A percentile compares a stretch with the other conserved stretches of the same genome.
Evolutionary conservation across 2,113 vertebrate species (phyloP).

Genomic region (Oncorhynchus nerka): DNA sequence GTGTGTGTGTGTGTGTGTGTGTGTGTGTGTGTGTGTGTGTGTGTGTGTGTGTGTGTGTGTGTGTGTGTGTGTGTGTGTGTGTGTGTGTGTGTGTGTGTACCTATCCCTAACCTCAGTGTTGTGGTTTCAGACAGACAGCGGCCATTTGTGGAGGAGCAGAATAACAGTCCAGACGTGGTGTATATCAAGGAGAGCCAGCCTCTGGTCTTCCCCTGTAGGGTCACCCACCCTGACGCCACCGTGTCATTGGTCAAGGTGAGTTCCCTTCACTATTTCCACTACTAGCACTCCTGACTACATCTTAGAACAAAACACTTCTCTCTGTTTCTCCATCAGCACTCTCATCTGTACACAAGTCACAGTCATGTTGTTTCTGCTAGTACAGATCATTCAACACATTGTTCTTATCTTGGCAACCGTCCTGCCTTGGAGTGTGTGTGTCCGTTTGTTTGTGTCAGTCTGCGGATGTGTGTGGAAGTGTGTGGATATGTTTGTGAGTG

Average conservation of each 20-base stretch:
- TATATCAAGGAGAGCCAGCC: constrained; percentile 79
- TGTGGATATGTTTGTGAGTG: not conserved
- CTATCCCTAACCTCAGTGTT: constrained; percentile 68
- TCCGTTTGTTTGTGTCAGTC: constrained; percentile 1
- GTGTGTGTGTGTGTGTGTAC: constrained; percentile 40
- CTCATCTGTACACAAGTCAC: constrained; percentile 11
- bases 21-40: constrained; percentile 47
- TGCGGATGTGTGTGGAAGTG: not conserved
- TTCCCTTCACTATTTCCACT: not conserved
- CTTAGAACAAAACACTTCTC: constrained; percentile 3
- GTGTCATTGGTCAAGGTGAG: constrained; percentile 79
- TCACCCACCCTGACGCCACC: constrained; percentile 82
- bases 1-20: constrained; percentile 52
- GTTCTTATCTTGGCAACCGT: constrained; percentile 65
- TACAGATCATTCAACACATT: constrained; percentile 52
- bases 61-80: constrained; percentile 42
- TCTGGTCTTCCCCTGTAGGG: constrained; percentile 88
- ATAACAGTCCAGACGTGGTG: constrained; percentile 76
- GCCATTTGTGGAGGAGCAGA: constrained; percentile 85
- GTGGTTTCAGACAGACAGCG: constrained; percentile 82
- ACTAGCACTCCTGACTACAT: too few species aligned
- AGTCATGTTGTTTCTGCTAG: constrained; percentile 32
- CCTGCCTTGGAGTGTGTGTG: constrained; percentile 17
- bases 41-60: constrained; percentile 41
- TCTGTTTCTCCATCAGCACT: not conserved